Evolutionary conservation across 2,797 vertebrate species (phyloP), one percentile per base, ranked within the genome.

Genomic region (Sebastes variabilis): DNA sequence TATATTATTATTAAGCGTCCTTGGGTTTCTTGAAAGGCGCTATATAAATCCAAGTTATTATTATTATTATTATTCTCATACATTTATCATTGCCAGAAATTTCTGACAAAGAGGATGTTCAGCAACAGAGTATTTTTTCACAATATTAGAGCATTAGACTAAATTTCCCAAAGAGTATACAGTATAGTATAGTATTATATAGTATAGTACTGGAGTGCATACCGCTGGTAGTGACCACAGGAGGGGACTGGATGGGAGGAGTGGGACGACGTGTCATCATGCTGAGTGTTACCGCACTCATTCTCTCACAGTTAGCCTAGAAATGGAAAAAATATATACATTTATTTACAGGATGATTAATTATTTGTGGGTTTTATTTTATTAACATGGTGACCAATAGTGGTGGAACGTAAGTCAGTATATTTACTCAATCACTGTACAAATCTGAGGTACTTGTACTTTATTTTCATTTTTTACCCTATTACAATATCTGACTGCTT

Each of bases 271-370:
- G 74, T 0, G 20, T 0, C 0, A 71, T 1, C 73, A 80, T 3
- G 52, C 2, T 62, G 0, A 87, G 32, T 10, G 74, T 25, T 14
- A 66, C 11, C 0, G 59, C 18, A 8, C 14, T 70, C 8, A 4
- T 10, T 66, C 34, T 93, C 25, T 92, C 85, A 85, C 87, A 93
- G 54, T 0, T 58, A 27, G 1, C 0, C 95, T 95, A 14, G 2
- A 52, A 64, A 78, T 22, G 29, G 11, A 67, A 24, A 81, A 46
- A 71, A 2, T 8, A 10, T 46, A 54, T 12, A 25, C 0, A 46
- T 46, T 0, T 66, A 69, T 42, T 62, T 13, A 80, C 8, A 62
- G 42, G 27, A 62, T 34, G 9, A 67, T 6, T 64, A 12, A 69
- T 14, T 1, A 25, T 64, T 1, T 56, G 9, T 55, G 14, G 2